Evolutionary conservation across 2,888 invertebrate genomes (phyloP), one percentile per base, ranked within the genome.

Genomic region (Eupithecia exiguata): DNA sequence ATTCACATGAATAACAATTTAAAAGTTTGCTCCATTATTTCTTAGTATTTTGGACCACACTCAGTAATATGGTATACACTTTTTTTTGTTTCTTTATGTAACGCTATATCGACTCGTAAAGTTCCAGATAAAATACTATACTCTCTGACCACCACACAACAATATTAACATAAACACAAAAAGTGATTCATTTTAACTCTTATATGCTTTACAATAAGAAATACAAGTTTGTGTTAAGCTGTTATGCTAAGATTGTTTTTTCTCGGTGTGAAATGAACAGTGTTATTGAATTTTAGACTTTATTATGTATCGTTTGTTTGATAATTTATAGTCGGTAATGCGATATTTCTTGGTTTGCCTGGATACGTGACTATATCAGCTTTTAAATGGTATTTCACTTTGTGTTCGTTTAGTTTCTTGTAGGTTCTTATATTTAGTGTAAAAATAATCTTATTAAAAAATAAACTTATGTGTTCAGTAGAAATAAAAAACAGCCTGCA

Each of bases 71-170:
- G 79, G 81, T 79, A 80, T 79, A 79, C 78, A 75, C 83, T 85
- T 82, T 83, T 86, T 85, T 84, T 86, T 87, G n/a, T n/a, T n/a
- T n/a, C n/a, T 90, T 89, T 87, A 80, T 84, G 89, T 86, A 88
- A 89, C 86, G 85, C 86, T 85, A 86, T 87, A 90, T 87, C 86
- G 84, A 83, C 81, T 87, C 88, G 86, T 91, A 89, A 91, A 92
- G 84, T 84, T 86, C 84, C 80, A 83, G 84, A 88, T 89, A 88
- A 89, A 89, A 90, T 90, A 89, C 86, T 84, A 86, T 84, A 74
- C 81, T 79, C 71, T 75, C 81, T 79, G 76, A 82, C 83, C 79
- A 84, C 72, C 70, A 69, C 43, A 61, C 35, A 6, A 1, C 53
- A 43, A 49, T 61, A 25, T 25, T 25, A 25, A 72, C 77, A 75